phyloP scores from a whole-genome alignment of 1,140 invertebrate genomes.

The Solenopsis invicta region DNA sequence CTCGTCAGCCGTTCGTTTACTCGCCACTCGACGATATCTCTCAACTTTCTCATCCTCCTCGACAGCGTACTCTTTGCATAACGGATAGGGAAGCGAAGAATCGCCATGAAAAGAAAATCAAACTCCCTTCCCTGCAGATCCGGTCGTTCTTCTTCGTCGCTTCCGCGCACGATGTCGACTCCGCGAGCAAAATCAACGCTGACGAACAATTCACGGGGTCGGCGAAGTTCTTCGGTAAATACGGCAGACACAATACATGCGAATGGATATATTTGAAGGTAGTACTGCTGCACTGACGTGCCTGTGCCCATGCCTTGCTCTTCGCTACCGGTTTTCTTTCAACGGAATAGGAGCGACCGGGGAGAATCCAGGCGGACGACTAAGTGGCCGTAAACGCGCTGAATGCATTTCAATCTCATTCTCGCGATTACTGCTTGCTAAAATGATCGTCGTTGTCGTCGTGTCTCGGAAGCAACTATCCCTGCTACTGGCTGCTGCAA shows the following conservation, averaged over 20 bases:
- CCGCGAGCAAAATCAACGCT: slow-evolving; percentile 66
- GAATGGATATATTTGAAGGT: slow-evolving; percentile 67
- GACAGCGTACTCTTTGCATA: slow-evolving; percentile 50
- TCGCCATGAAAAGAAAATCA: slow-evolving; percentile 72
- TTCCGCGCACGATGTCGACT: slow-evolving; percentile 40
- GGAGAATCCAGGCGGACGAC: slow-evolving; percentile 22
- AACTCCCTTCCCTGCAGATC: slow-evolving; percentile 49
- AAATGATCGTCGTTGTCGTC: slow-evolving; percentile 61
- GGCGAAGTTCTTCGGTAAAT: slow-evolving; percentile 65
- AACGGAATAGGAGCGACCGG: slow-evolving; percentile 10
- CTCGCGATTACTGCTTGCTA: slow-evolving; percentile 65
- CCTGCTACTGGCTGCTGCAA: background rate
- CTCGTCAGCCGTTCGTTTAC: slow-evolving; percentile 60
- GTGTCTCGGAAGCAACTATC: background rate
- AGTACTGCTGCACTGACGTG: background rate
- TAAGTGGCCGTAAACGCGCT: slow-evolving; percentile 69
- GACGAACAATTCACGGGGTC: slow-evolving; percentile 56
- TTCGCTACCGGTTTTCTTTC: slow-evolving; percentile 44
- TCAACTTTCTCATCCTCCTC: background rate
- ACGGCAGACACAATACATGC: slow-evolving; percentile 54
- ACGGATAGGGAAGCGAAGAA: slow-evolving; percentile 37
- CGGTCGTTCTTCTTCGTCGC: slow-evolving; percentile 19
- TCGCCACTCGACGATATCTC: slow-evolving; percentile 59
- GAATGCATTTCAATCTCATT: slow-evolving; percentile 77
- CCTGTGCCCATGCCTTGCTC: background rate